phyloP scores from a whole-genome alignment of 2,797 vertebrate genomes.

The Parauchenoglanis punctatus region DNA sequence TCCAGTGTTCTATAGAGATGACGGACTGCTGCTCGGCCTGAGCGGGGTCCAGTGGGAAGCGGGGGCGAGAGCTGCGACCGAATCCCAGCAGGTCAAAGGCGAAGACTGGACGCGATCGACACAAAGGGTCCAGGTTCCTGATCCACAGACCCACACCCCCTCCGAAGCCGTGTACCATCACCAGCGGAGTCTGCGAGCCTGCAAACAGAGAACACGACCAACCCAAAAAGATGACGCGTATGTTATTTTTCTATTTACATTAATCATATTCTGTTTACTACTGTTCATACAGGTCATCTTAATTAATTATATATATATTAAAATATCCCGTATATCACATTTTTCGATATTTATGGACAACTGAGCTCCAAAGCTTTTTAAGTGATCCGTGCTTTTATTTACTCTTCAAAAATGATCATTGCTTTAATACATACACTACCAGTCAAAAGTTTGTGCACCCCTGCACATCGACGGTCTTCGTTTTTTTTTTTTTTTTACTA shows the following conservation, averaged over 20 bases:
- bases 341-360: not conserved
- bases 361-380: not conserved
- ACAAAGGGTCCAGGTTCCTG: constrained; percentile 84
- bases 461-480: not conserved
- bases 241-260: not conserved
- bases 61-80: constrained; percentile 85
- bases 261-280: not conserved
- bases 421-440: not conserved
- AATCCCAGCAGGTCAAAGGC: constrained; percentile 90
- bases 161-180: constrained; percentile 91
- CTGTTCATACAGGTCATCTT: not conserved
- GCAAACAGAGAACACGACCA: too few species aligned
- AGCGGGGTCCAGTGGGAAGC: constrained; percentile 78
- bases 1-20: constrained; percentile 78
- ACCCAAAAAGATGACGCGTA: not conserved
- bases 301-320: not conserved
- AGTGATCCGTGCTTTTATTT: not conserved
- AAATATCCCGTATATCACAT: not conserved
- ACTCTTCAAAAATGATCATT: not conserved
- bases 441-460: not conserved
- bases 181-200: constrained; percentile 80
- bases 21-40: constrained; percentile 82
- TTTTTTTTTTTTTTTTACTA: not conserved
- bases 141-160: constrained; percentile 91
- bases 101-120: constrained; percentile 73